phyloP scores from a whole-genome alignment of 2,797 vertebrate genomes.

The Ctenopoma kingsleyae region DNA sequence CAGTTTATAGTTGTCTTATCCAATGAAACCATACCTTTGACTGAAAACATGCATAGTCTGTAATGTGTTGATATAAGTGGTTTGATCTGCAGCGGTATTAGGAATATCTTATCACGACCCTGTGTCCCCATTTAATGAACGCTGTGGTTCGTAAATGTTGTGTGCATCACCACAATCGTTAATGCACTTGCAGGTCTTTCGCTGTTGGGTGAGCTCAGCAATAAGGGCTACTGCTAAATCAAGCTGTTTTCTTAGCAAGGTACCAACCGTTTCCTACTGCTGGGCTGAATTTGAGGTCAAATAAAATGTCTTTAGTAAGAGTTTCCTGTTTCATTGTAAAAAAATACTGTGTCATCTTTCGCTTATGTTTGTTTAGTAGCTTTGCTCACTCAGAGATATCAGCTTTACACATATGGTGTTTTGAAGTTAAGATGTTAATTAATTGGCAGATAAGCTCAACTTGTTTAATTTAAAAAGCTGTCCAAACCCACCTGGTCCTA shows the following conservation, averaged over 20 bases:
- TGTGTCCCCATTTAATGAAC: neutral
- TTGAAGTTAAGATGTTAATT: conserved; percentile 8
- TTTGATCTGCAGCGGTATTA: neutral
- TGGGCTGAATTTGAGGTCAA: neutral
- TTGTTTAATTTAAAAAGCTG: too few species aligned
- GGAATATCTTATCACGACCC: neutral
- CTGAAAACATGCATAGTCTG: neutral
- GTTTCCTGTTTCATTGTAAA: neutral
- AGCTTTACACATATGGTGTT: conserved; percentile 7
- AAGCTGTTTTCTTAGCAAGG: neutral
- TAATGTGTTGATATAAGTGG: neutral
- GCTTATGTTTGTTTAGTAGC: neutral
- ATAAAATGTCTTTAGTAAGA: neutral
- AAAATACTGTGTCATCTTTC: too few species aligned
- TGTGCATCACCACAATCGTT: neutral
- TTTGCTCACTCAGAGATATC: conserved; percentile 18
- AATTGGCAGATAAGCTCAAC: neutral
- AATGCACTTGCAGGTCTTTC: neutral
- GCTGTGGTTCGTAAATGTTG: neutral
- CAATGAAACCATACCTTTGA: neutral
- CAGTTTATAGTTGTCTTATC: neutral
- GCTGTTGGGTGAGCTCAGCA: neutral
- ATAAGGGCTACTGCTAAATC: neutral
- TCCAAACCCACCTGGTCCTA: too few species aligned
- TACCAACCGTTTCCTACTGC: too few species aligned